Evolutionary conservation across 2,797 vertebrate genomes (phyloP).

Genomic region (Peromyscus nudipes): DNA sequence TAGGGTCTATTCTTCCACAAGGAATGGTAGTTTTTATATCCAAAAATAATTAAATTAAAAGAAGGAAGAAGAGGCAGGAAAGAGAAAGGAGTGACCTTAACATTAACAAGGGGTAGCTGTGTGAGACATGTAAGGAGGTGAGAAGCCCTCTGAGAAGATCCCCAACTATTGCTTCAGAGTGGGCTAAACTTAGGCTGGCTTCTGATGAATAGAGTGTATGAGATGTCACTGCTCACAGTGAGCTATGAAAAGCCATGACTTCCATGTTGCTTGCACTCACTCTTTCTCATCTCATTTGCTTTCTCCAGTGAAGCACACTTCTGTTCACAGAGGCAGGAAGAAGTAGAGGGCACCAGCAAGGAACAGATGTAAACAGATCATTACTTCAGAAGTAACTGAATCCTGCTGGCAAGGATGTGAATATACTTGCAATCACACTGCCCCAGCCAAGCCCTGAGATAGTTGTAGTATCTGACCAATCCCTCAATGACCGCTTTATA

Average conservation of each 20-base stretch:
- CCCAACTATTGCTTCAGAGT: neutral
- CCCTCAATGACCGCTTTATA: neutral
- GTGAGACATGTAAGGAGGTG: too few species aligned
- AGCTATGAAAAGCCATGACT: neutral
- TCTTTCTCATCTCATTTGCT: neutral
- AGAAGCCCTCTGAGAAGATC: neutral
- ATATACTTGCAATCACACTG: neutral
- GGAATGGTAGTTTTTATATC: neutral
- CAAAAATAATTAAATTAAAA: neutral
- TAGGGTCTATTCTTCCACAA: neutral
- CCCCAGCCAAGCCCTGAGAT: neutral
- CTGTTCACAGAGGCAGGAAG: neutral
- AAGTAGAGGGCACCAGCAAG: neutral
- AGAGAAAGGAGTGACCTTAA: neutral
- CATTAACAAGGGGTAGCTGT: neutral
- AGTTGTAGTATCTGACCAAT: neutral
- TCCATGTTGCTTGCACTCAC: neutral
- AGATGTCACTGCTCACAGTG: neutral
- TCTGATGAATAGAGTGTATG: neutral
- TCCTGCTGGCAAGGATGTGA: neutral
- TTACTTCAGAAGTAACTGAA: neutral
- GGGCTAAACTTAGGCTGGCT: neutral
- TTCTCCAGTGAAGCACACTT: neutral
- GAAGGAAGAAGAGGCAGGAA: neutral
- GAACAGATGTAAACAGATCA: neutral